A percentile compares a stretch with the other conserved stretches of the same genome.
Evolutionary conservation across 2,113 vertebrate genomes (phyloP).

Genomic region (Sylvia atricapilla): DNA sequence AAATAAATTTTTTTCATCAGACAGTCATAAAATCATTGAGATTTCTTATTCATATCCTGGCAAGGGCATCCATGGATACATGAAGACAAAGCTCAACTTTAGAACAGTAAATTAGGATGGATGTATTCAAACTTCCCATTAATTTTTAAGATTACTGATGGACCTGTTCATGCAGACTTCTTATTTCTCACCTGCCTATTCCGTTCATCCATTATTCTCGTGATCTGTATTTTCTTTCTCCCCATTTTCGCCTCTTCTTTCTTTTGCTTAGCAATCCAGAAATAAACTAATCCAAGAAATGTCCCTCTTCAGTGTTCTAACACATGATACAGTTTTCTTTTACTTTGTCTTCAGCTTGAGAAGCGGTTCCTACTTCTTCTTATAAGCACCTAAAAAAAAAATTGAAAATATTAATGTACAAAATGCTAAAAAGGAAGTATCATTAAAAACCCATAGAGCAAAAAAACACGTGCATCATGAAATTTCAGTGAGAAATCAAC

Average conservation of each 20-base stretch:
- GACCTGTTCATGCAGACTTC: neutral
- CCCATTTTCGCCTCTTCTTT: constrained; percentile 86
- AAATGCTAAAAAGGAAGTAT: neutral
- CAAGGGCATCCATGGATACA: neutral
- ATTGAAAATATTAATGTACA: neutral
- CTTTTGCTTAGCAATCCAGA: constrained; percentile 83
- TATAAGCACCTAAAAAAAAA: constrained; percentile 58
- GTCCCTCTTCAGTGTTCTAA: constrained; percentile 82
- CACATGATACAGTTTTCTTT: constrained; percentile 84
- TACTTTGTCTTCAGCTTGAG: constrained; percentile 62
- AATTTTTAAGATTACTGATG: neutral
- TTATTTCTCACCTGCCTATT: constrained; percentile 90
- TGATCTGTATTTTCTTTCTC: constrained; percentile 99
- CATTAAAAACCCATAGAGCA: neutral
- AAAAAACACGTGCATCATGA: neutral
- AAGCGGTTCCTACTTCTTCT: constrained; percentile 49
- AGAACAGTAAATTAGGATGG: neutral
- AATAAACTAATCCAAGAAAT: constrained; percentile 80
- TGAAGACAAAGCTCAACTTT: neutral
- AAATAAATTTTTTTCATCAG: neutral
- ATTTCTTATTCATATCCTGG: neutral
- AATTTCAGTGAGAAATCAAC: neutral
- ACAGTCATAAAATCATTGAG: neutral
- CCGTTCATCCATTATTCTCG: constrained; percentile 98
- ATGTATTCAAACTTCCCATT: neutral